phyloP scores from a whole-genome alignment of 1,140 invertebrate species.

The Catajapyx aquilonaris region DNA sequence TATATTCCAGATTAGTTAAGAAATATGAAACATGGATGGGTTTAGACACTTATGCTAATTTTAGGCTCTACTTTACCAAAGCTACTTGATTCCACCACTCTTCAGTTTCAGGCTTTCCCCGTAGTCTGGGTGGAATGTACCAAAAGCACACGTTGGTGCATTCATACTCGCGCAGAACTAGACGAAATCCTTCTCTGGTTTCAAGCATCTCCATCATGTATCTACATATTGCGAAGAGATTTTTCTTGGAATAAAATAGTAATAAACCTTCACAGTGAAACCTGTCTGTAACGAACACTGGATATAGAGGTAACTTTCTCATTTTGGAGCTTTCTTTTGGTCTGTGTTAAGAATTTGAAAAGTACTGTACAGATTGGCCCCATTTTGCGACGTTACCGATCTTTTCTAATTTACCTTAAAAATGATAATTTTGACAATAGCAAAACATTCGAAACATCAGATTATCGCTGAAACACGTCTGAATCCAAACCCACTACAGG shows the following conservation, averaged over 20 bases:
- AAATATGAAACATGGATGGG: neutral
- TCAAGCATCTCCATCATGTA: constrained; percentile 30
- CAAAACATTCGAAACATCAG: too few species aligned
- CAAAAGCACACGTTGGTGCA: constrained; percentile 81
- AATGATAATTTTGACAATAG: too few species aligned
- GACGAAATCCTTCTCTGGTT: constrained; percentile 29
- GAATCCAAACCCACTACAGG: too few species aligned
- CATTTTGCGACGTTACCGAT: too few species aligned
- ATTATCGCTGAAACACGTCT: too few species aligned
- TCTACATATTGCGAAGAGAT: constrained; percentile 9
- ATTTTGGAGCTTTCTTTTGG: too few species aligned
- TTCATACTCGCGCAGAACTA: constrained; percentile 36
- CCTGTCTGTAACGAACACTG: too few species aligned
- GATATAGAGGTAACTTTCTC: neutral
- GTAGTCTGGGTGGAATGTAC: constrained; percentile 64
- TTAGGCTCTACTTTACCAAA: constrained; percentile 26
- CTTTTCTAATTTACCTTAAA: too few species aligned
- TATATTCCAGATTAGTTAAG: neutral
- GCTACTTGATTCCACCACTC: constrained; percentile 45
- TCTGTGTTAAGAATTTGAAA: too few species aligned
- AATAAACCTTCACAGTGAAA: too few species aligned
- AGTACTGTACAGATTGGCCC: too few species aligned
- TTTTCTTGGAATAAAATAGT: neutral
- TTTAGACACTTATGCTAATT: neutral
- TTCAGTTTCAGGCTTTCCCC: constrained; percentile 30